phyloP scores from a whole-genome alignment of 2,113 vertebrate genomes.

The Nesoenas mayeri region DNA sequence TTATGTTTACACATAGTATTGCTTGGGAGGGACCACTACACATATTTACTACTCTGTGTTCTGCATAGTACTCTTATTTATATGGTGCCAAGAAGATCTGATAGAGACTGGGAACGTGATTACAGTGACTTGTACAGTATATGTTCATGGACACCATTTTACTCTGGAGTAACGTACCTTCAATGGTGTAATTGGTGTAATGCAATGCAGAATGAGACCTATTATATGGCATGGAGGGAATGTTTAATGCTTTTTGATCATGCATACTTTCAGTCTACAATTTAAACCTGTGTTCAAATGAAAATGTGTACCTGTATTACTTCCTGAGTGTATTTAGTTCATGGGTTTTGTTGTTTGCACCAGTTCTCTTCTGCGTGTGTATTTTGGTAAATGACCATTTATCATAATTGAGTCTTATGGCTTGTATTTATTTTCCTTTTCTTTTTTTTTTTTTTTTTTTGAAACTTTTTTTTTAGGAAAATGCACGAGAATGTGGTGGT shows the following conservation, averaged over 20 bases:
- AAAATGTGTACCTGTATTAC: neutral
- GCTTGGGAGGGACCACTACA: neutral
- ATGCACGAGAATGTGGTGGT: slow-evolving; percentile 93
- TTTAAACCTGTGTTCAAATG: neutral
- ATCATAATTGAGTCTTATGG: neutral
- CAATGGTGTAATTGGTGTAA: neutral
- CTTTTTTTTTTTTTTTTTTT: neutral
- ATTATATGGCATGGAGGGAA: neutral
- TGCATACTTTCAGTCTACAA: neutral
- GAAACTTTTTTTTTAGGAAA: slow-evolving; percentile 80
- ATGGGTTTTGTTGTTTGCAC: neutral
- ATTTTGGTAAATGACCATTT: neutral
- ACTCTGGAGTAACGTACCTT: neutral
- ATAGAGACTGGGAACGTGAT: neutral
- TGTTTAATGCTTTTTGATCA: neutral
- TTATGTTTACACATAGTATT: neutral
- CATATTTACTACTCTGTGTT: neutral
- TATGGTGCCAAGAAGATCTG: neutral
- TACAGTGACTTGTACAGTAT: neutral
- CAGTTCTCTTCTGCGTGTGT: neutral
- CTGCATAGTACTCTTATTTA: neutral
- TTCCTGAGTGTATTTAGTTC: neutral
- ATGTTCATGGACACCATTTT: neutral
- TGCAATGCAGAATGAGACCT: neutral
- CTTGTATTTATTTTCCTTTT: neutral